Conservation (phyloP, 2,113 vertebrate species). For the Uria aalge region DNA sequence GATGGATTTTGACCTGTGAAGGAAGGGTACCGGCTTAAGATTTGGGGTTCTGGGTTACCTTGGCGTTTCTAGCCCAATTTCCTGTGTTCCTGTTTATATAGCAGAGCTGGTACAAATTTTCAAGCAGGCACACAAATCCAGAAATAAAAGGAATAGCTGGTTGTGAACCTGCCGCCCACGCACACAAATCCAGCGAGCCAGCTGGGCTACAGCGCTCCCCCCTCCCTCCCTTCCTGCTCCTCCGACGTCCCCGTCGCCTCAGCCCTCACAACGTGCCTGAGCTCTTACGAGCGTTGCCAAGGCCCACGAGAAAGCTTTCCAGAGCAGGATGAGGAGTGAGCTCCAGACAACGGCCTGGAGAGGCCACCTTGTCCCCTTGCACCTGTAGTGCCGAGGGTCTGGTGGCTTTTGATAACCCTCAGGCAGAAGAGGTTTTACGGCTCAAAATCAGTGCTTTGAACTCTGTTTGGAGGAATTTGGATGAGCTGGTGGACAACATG, state of each 20-base stretch:
- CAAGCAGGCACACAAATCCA: not conserved
- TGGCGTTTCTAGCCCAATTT: not conserved
- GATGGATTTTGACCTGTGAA: not conserved
- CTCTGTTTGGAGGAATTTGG: not conserved
- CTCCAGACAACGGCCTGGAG: not conserved
- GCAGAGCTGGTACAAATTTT: not conserved
- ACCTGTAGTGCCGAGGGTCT: not conserved
- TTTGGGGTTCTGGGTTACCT: not conserved
- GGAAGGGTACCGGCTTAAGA: not conserved
- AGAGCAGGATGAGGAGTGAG: not conserved
- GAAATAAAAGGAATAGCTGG: constrained; percentile 25
- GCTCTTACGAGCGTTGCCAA: not conserved
- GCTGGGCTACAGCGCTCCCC: not conserved
- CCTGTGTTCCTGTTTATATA: not conserved
- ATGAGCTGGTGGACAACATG: not conserved
- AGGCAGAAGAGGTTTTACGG: not conserved
- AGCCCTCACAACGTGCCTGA: not conserved
- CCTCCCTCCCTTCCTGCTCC: not conserved
- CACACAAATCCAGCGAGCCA: not conserved
- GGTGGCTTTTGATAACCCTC: not conserved
- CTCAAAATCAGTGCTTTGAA: not conserved
- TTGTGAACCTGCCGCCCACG: not conserved
- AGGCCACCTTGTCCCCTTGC: not conserved
- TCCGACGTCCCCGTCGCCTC: not conserved
- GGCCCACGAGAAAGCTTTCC: not conserved